Conservation (phyloP, 2,113 vertebrate species). For the Mesoclemmys tuberculata region DNA sequence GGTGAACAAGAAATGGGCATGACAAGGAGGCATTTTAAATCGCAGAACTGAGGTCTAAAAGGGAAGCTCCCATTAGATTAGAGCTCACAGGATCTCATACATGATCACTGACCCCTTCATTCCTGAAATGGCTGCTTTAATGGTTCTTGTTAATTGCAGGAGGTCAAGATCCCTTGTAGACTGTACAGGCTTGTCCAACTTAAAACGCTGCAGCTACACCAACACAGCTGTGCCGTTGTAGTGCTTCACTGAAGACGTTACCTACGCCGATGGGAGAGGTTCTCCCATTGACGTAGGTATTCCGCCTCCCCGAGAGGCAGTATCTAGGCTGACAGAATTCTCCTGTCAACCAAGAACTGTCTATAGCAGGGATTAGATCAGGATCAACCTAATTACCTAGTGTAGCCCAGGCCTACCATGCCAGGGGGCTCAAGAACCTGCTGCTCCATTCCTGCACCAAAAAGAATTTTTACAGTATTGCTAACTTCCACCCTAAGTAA, state of each 20-base stretch:
- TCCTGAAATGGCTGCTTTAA: neutral
- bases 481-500: neutral
- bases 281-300: neutral
- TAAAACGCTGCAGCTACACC: neutral
- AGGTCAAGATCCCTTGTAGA: neutral
- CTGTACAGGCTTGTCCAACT: neutral
- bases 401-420: neutral
- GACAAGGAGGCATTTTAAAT: neutral
- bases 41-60: neutral
- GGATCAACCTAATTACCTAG: neutral
- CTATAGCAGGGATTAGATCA: neutral
- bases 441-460: neutral
- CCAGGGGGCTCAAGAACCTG: neutral
- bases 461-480: neutral
- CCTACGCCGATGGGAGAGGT: neutral
- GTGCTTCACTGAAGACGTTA: too few species aligned
- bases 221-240: neutral
- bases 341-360: neutral
- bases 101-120: fast-evolving
- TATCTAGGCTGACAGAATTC: neutral
- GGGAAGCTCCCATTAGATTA: neutral
- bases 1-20: neutral
- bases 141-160: neutral
- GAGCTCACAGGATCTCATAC: neutral
- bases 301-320: neutral